These are phyloP conservation scores for Nycteola revayana DNA, from an alignment of 2,888 invertebrate genomes.

Conservation along the genomic window DNA sequence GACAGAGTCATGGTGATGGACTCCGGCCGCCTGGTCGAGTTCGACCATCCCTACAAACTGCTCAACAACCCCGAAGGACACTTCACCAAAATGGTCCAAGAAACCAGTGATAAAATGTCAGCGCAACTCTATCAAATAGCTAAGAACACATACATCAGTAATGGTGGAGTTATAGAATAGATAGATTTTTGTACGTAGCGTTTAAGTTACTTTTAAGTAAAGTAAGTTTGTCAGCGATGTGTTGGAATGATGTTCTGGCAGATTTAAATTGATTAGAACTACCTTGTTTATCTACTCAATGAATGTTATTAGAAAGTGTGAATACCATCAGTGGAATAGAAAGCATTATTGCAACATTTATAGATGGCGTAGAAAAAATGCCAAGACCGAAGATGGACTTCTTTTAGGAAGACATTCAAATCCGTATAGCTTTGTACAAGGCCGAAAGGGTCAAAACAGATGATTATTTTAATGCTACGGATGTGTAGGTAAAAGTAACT, in stretches of 20 bases:
- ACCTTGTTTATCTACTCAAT: too few relatives aligned
- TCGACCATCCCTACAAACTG: constrained; percentile 85
- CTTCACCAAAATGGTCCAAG: constrained; percentile 86
- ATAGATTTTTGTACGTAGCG: constrained; percentile 24
- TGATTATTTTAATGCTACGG: too few relatives aligned
- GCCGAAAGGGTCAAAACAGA: too few relatives aligned
- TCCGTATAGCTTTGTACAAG: too few relatives aligned
- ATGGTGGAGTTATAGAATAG: constrained; percentile 62
- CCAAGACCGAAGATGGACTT: too few relatives aligned
- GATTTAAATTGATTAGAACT: too few relatives aligned
- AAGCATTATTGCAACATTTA: too few relatives aligned
- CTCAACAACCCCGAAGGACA: constrained; percentile 83
- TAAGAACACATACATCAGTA: constrained; percentile 66
- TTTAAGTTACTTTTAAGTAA: not conserved
- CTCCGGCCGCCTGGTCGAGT: constrained; percentile 88
- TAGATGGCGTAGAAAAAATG: too few relatives aligned
- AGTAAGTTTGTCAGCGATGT: constrained; percentile 5
- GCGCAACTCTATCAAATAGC: constrained; percentile 68
- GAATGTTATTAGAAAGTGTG: constrained; percentile 2
- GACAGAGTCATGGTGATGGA: constrained; percentile 94
- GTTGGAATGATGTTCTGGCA: constrained; percentile 20
- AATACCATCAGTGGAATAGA: too few relatives aligned
- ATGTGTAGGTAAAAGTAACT: too few relatives aligned
- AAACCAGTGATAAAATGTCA: constrained; percentile 83
- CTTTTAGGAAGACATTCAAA: too few relatives aligned